phyloP scores from a whole-genome alignment of 1,140 invertebrate species.

The Bactericera cockerelli region DNA sequence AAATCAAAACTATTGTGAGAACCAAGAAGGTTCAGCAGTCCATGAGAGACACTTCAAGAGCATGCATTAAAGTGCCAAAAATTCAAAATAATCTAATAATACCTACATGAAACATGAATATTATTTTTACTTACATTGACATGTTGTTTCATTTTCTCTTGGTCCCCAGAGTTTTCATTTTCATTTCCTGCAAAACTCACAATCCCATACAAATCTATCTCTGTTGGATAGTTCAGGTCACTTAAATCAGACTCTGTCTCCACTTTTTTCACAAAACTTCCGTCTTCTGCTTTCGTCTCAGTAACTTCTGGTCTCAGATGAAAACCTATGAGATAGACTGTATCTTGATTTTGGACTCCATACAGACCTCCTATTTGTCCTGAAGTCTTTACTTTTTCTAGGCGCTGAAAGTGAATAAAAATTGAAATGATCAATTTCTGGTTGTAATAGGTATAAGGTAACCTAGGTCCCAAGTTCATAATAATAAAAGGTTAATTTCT shows the following conservation, averaged over 20 bases:
- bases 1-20: too few relatives aligned
- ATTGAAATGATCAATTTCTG: too few relatives aligned
- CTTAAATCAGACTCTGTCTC: not conserved
- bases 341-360: conserved; percentile 3
- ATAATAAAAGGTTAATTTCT: too few relatives aligned
- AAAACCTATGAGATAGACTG: not conserved
- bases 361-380: not conserved
- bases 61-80: too few relatives aligned
- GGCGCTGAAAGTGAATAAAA: not conserved
- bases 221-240: conserved; percentile 3
- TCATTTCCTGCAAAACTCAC: not conserved
- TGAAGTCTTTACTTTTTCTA: not conserved
- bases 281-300: not conserved
- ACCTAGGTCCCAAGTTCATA: too few relatives aligned
- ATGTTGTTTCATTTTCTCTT: not conserved
- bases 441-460: too few relatives aligned
- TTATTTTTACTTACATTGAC: not conserved
- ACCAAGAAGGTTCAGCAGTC: too few relatives aligned
- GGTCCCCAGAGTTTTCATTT: not conserved
- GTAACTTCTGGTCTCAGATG: not conserved
- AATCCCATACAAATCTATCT: conserved; percentile 3
- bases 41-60: too few relatives aligned
- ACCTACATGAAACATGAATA: too few relatives aligned
- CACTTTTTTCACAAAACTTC: not conserved
- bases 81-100: too few relatives aligned